Conservation (phyloP, 2,113 vertebrate genomes). For the Tenrec ecaudatus region DNA sequence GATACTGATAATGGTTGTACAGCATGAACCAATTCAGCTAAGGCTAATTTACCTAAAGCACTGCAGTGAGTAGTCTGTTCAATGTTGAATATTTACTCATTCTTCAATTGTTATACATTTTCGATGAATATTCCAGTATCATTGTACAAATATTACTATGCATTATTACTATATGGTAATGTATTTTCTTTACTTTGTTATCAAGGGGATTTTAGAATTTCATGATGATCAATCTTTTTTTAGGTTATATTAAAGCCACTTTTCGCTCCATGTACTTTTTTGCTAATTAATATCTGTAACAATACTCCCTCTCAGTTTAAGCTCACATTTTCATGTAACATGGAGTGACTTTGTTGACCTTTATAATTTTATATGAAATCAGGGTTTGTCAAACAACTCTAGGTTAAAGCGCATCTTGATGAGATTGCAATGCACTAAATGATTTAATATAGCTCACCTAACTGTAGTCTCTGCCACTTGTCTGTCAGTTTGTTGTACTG, state of each 20-base stretch:
- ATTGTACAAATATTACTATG: neutral
- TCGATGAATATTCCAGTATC: neutral
- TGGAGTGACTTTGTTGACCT: neutral
- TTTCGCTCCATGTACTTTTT: neutral
- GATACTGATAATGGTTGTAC: too few species aligned
- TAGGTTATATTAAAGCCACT: conserved; percentile 10
- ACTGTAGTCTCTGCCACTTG: too few species aligned
- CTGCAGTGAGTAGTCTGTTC: neutral
- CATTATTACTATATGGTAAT: neutral
- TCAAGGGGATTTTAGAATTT: neutral
- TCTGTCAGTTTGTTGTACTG: too few species aligned
- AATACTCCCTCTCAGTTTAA: neutral
- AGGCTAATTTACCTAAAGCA: neutral
- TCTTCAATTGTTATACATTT: conserved; percentile 24
- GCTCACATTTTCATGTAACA: conserved; percentile 35
- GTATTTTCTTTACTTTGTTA: conserved; percentile 36
- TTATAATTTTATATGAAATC: conserved; percentile 43
- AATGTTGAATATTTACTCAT: too few species aligned
- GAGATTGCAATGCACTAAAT: too few species aligned
- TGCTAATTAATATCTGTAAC: conserved; percentile 28
- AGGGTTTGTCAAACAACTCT: conserved; percentile 43
- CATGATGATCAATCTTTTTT: conserved; percentile 25
- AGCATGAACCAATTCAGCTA: neutral
- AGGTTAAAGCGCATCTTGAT: neutral
- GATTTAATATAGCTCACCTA: too few species aligned